Conservation (phyloP, 2,113 vertebrate genomes). For the Cardinalis cardinalis region DNA sequence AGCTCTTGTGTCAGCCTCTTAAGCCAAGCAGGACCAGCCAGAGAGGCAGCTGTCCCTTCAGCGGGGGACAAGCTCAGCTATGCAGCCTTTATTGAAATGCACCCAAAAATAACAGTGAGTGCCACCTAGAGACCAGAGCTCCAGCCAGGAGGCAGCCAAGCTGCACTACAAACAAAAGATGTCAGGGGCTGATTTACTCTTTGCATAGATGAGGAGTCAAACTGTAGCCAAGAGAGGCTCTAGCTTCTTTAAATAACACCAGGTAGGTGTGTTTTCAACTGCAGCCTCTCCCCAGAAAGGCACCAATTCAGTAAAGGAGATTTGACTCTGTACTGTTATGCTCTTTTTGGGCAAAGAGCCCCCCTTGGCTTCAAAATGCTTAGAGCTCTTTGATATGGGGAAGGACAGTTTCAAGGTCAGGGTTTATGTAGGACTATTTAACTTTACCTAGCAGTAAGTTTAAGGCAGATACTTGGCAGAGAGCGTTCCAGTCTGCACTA, state of each 20-base stretch:
- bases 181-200: background rate
- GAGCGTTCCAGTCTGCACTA: background rate
- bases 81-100: background rate
- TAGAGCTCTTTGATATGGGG: background rate
- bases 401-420: background rate
- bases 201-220: background rate
- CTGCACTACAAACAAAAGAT: background rate
- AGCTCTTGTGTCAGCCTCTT: background rate
- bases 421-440: background rate
- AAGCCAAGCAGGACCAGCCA: background rate
- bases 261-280: background rate
- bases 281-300: background rate
- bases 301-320: background rate
- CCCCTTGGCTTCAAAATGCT: background rate
- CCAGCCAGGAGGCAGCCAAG: background rate
- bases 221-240: background rate
- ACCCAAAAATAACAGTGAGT: conserved; percentile 18
- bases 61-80: background rate
- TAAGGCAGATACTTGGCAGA: background rate
- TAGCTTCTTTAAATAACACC: background rate
- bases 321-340: background rate
- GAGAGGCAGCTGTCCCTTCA: background rate
- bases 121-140: conserved; percentile 7
- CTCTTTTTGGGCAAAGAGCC: background rate
- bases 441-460: background rate